A percentile compares a stretch with the other conserved stretches of the same genome.
Evolutionary conservation across 2,113 vertebrate species (phyloP).

Genomic region (Microcebus lehilahytsara): DNA sequence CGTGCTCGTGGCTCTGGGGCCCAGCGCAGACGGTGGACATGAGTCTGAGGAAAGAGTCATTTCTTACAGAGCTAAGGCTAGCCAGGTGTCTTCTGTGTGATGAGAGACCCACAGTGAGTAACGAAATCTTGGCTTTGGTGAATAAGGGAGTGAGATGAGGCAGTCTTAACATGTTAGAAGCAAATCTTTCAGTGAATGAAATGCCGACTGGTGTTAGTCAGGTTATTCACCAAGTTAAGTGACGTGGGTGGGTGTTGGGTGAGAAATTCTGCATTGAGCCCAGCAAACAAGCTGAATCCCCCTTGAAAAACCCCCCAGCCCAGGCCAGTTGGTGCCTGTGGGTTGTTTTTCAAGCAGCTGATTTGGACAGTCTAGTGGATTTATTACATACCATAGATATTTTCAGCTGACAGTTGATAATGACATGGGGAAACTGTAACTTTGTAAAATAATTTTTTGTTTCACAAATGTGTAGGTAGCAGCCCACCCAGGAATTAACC

Average conservation of each 20-base stretch:
- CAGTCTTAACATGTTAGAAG: background rate
- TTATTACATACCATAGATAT: background rate
- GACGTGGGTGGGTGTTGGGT: background rate
- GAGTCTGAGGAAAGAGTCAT: background rate
- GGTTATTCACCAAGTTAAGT: background rate
- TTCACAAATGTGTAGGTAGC: background rate
- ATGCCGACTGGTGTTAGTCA: background rate
- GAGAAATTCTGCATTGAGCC: no score
- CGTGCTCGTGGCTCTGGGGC: background rate
- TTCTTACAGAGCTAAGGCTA: background rate
- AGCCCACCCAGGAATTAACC: background rate
- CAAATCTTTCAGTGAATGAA: constrained; percentile 45
- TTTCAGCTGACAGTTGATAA: background rate
- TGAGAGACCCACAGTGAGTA: background rate
- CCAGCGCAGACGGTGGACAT: background rate
- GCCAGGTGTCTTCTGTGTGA: background rate
- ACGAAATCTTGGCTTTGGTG: background rate
- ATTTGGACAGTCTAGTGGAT: background rate
- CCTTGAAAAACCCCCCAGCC: background rate
- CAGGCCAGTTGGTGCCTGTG: background rate
- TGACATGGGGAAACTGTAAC: background rate
- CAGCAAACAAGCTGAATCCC: background rate
- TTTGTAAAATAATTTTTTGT: background rate
- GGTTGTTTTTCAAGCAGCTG: background rate
- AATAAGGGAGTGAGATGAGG: background rate